A percentile compares a stretch with the other conserved stretches of the same genome.
phyloP scores from a whole-genome alignment of 2,797 vertebrate genomes.

The Heliangelus exortis region DNA sequence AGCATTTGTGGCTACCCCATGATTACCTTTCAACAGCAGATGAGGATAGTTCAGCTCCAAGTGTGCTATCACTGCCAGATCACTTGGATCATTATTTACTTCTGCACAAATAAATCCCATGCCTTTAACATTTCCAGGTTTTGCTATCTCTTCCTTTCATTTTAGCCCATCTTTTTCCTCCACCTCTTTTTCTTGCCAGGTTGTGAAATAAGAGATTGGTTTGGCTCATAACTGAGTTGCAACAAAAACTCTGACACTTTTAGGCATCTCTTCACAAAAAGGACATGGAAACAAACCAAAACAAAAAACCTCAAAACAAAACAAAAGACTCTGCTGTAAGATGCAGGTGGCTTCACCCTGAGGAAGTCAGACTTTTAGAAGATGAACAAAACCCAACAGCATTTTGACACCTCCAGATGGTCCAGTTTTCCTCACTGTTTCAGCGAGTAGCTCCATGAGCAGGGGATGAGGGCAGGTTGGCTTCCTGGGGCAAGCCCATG shows the following conservation, averaged over 20 bases:
- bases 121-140: neutral
- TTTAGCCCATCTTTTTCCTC: neutral
- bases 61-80: neutral
- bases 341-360: neutral
- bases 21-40: neutral
- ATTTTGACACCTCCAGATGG: neutral
- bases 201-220: neutral
- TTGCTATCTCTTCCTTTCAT: neutral
- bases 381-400: neutral
- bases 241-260: neutral
- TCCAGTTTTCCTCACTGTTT: neutral
- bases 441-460: neutral
- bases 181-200: neutral
- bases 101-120: neutral
- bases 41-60: neutral
- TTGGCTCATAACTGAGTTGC: neutral
- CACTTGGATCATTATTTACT: neutral
- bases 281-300: neutral
- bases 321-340: neutral
- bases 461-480: neutral
- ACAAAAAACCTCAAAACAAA: neutral
- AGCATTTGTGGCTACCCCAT: neutral
- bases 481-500: fast-evolving
- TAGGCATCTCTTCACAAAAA: neutral
- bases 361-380: neutral